Base-by-base conservation (phyloP, 2,888 invertebrate species). In the Creontiades dilutus region DNA sequence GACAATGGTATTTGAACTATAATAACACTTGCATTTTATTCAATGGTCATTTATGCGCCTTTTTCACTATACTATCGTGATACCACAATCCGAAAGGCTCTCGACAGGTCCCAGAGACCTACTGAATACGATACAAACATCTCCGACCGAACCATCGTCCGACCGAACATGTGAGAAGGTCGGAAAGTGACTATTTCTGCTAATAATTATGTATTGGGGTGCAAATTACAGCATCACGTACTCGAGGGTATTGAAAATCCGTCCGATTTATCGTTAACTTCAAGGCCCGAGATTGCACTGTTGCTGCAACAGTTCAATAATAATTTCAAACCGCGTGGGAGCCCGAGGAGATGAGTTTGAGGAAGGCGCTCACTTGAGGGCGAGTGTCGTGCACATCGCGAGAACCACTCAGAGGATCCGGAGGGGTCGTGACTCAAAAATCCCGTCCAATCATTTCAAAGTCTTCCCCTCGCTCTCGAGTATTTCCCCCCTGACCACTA, bases 381-480 rank as follows among this genome's bases (percentile, higher is more conserved):
- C 19, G 68, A 19, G 19, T 68, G 68, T 68, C 68, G 68, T 68
- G 68, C 68, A 68, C 23, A 68, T 68, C 68, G 23, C 12, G 23
- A 23, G 13, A 68, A 23, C 68, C 23, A 68, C 68, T 68, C 68
- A 68, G 68, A 19, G 3, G 13, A n/a, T 19, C 61, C 61, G 1
- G n/a, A n/a, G 2, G 9, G 7, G 61, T 68, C 68, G 68, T 68
- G 68, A 68, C 68, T 68, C 19, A 19, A 23, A 68, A 68, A 68
- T 23, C 68, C 68, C 68, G 68, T 23, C 61, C n/a, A 61, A 61
- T 61, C 68, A 68, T 68, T 68, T 27, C n/a, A n/a, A n/a, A n/a
- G n/a, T n/a, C n/a, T n/a, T n/a, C n/a, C n/a, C n/a, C 12, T 68
- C 68, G 68, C 23, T 23, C 68, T 68, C 23, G 68, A 68, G 23